phyloP scores from a whole-genome alignment of 2,888 invertebrate species.

The Carcina quercana region DNA sequence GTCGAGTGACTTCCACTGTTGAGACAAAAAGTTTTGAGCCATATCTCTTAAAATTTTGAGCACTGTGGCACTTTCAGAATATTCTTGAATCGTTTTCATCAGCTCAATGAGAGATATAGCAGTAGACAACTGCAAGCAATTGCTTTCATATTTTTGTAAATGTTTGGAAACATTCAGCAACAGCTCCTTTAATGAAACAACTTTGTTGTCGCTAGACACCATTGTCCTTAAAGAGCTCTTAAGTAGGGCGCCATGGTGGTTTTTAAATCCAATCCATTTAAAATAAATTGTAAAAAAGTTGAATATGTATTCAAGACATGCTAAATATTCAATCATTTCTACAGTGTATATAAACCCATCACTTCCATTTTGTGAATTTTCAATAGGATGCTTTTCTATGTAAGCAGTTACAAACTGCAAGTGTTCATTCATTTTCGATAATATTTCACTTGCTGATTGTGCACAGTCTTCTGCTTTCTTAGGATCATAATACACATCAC shows the following conservation, averaged over 20 bases:
- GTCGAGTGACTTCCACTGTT: constrained; percentile 80
- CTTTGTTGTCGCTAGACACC: constrained; percentile 31
- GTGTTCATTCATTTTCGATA: constrained; percentile 49
- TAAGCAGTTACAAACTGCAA: constrained; percentile 34
- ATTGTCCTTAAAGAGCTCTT: constrained; percentile 54
- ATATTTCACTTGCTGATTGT: constrained; percentile 32
- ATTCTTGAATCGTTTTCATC: constrained; percentile 60
- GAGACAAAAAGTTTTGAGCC: constrained; percentile 69
- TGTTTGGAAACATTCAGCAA: constrained; percentile 44
- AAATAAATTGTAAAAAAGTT: constrained; percentile 74
- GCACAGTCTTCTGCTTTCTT: constrained; percentile 50
- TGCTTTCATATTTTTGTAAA: constrained; percentile 60
- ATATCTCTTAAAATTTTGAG: constrained; percentile 57
- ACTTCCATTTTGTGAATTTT: constrained; percentile 31
- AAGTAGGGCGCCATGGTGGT: constrained; percentile 48
- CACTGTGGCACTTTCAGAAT: constrained; percentile 48
- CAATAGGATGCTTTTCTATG: constrained; percentile 32
- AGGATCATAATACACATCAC: constrained; percentile 33
- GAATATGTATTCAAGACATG: constrained; percentile 72
- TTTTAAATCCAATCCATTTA: constrained; percentile 78
- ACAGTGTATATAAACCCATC: constrained; percentile 30
- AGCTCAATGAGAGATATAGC: constrained; percentile 72
- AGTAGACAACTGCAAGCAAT: constrained; percentile 69
- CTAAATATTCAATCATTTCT: constrained; percentile 39
- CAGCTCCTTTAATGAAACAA: constrained; percentile 45